Conservation (phyloP, 2,888 invertebrate species). For the Eurytoma californica region DNA sequence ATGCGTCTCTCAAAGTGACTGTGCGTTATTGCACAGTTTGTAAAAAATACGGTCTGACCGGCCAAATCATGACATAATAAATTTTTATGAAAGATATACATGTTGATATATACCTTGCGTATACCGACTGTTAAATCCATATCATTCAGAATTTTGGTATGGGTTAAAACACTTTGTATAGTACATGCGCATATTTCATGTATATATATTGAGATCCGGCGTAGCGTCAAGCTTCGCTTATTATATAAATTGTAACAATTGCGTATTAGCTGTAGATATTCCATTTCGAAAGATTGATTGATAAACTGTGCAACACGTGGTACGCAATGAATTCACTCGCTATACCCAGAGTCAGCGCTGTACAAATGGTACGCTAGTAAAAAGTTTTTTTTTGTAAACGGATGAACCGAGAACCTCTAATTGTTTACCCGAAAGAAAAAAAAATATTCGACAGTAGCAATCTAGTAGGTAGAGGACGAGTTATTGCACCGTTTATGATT, state of each 20-base stretch:
- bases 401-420: background rate
- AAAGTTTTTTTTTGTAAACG: background rate
- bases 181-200: slow-evolving; percentile 46
- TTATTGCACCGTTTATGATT: slow-evolving; percentile 41
- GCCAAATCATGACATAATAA: slow-evolving; percentile 57
- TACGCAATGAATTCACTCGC: slow-evolving; percentile 22
- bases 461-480: slow-evolving; percentile 13
- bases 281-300: slow-evolving; percentile 43
- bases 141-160: slow-evolving; percentile 24
- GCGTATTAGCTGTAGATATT: slow-evolving; percentile 49
- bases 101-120: slow-evolving; percentile 36
- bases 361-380: slow-evolving; percentile 11
- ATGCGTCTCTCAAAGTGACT: slow-evolving; percentile 33
- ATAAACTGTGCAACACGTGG: slow-evolving; percentile 33
- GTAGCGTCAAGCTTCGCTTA: slow-evolving; percentile 24
- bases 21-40: slow-evolving; percentile 63
- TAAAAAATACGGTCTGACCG: slow-evolving; percentile 61
- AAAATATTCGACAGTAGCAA: slow-evolving; percentile 18
- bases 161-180: slow-evolving; percentile 34
- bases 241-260: slow-evolving; percentile 34
- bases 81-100: slow-evolving; percentile 34
- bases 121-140: slow-evolving; percentile 25
- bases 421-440: background rate
- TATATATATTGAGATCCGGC: slow-evolving; percentile 27
- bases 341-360: slow-evolving; percentile 28